A percentile compares a stretch with the other conserved stretches of the same genome.
phyloP scores from a whole-genome alignment of 2,113 vertebrate species.

The Hymenochirus boettgeri region DNA sequence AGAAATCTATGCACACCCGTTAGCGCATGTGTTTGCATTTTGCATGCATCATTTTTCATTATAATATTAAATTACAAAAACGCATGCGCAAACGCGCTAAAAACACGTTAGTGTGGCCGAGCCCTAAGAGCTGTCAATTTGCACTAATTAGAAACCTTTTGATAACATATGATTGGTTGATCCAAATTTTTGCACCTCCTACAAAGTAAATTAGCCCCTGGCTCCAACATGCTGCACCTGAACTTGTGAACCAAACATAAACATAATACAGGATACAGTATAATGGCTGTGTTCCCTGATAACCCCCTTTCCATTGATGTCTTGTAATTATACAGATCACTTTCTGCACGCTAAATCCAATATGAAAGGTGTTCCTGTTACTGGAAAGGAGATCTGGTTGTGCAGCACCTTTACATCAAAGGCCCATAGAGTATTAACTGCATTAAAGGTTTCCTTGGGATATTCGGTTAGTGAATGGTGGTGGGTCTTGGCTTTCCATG shows the following conservation, averaged over 20 bases:
- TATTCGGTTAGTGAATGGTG: neutral
- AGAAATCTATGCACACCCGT: no score
- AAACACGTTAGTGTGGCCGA: no score
- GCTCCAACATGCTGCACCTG: neutral
- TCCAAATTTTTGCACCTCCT: no score
- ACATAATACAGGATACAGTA: neutral
- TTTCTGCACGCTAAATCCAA: neutral
- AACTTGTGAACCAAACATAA: neutral
- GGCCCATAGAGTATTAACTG: neutral
- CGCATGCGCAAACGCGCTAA: no score
- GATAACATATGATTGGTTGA: no score
- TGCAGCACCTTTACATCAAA: neutral
- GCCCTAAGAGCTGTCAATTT: no score
- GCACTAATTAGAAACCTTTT: no score
- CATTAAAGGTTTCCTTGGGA: neutral
- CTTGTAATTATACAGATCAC: neutral
- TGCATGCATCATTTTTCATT: no score
- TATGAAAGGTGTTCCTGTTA: neutral
- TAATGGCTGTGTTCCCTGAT: neutral
- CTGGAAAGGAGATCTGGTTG: neutral
- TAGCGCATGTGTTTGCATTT: no score
- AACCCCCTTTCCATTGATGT: neutral
- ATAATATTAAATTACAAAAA: no score
- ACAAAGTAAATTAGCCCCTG: no score
- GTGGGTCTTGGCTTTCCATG: no score